Conservation (phyloP, 1,140 invertebrate genomes). For the Leptinotarsa texana region DNA sequence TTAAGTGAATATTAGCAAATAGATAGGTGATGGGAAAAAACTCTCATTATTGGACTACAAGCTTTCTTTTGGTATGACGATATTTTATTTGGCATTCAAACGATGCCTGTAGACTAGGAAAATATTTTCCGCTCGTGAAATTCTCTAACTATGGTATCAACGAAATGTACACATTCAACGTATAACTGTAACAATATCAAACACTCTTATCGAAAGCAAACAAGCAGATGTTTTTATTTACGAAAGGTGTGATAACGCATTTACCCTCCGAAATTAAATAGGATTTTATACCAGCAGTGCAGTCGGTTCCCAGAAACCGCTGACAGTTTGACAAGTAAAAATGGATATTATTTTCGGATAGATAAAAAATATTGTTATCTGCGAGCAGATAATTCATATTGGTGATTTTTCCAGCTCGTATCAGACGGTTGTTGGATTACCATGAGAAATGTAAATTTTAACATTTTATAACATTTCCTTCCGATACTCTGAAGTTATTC, state of each 20-base stretch:
- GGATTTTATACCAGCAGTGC: neutral
- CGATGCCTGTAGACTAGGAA: too few relatives aligned
- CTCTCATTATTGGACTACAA: too few relatives aligned
- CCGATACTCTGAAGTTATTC: too few relatives aligned
- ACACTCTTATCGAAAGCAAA: constrained; percentile 31
- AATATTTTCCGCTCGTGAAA: too few relatives aligned
- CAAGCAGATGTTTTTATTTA: constrained; percentile 31
- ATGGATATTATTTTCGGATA: neutral
- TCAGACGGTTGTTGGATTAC: neutral
- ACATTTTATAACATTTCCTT: neutral
- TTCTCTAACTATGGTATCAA: neutral
- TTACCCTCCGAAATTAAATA: neutral
- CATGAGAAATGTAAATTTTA: neutral
- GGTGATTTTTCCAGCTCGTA: neutral
- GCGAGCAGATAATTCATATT: neutral
- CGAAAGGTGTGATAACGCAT: constrained; percentile 3
- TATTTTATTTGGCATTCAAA: too few relatives aligned
- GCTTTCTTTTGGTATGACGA: too few relatives aligned
- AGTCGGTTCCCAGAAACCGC: neutral
- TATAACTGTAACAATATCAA: constrained; percentile 28
- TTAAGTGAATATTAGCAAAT: too few relatives aligned
- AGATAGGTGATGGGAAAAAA: too few relatives aligned
- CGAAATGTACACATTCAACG: constrained; percentile 15
- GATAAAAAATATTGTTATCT: neutral
- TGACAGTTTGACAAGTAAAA: neutral